Conservation (phyloP, 92 coral and sea anemone genomes). For the Zoanthus sociatus region DNA sequence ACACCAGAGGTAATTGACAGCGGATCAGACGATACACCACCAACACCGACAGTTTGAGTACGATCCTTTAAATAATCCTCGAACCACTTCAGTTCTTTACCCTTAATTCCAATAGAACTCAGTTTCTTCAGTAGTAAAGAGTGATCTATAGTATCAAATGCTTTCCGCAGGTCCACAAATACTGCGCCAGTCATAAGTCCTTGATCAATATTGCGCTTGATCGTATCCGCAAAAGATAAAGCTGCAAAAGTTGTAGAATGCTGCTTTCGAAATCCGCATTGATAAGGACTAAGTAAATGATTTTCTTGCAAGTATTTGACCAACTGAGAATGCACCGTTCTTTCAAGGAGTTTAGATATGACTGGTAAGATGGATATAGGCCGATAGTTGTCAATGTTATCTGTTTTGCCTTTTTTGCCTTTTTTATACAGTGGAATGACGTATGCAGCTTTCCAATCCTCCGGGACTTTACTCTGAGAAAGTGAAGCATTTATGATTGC, state of each 20-base stretch:
- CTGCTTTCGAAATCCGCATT: slow-evolving; percentile 6
- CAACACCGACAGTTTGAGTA: not conserved
- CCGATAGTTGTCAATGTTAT: slow-evolving; percentile 4
- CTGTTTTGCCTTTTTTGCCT: slow-evolving; percentile 5
- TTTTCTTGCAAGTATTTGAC: slow-evolving; percentile 3
- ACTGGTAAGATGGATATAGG: not conserved
- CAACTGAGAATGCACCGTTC: slow-evolving; percentile 6
- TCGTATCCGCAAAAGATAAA: slow-evolving; percentile 28
- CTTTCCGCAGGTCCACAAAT: slow-evolving; percentile 26
- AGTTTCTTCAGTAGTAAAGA: slow-evolving; percentile 18
- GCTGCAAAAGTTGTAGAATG: slow-evolving; percentile 19
- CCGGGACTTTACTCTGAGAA: not conserved
- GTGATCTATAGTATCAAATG: slow-evolving; percentile 19
- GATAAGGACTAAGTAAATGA: slow-evolving; percentile 3
- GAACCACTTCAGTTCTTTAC: slow-evolving; percentile 10
- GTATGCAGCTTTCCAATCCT: slow-evolving; percentile 6
- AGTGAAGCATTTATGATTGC: slow-evolving; percentile 1
- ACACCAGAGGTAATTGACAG: too few relatives aligned
- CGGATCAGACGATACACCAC: too few relatives aligned
- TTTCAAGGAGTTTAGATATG: not conserved
- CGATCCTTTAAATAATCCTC: slow-evolving; percentile 16
- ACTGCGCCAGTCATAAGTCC: slow-evolving; percentile 28
- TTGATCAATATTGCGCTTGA: slow-evolving; percentile 25
- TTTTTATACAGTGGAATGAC: slow-evolving; percentile 1
- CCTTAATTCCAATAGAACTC: slow-evolving; percentile 14